Conservation (phyloP, 2,888 invertebrate species). For the Scaptomyza cyrtandrae region DNA sequence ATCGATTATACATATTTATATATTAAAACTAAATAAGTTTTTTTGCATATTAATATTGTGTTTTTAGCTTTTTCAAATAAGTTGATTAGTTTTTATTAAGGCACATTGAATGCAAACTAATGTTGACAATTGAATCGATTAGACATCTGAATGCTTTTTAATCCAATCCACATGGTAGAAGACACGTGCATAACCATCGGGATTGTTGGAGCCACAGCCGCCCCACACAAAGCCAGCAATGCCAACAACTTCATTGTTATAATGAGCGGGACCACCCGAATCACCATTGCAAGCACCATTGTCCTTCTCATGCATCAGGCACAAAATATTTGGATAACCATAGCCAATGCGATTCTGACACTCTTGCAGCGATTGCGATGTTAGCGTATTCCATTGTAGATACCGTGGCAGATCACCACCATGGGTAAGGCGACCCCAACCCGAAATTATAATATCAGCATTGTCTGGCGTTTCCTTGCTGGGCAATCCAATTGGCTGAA, state of each 20-base stretch:
- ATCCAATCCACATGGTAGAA: conserved; percentile 75
- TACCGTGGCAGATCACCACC: conserved; percentile 67
- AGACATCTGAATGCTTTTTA: conserved; percentile 38
- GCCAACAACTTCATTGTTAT: conserved; percentile 74
- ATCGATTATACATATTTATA: background rate
- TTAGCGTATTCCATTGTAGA: conserved; percentile 74
- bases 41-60: background rate
- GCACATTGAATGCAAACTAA: too few relatives aligned
- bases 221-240: conserved; percentile 70
- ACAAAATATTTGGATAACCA: conserved; percentile 64
- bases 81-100: too few relatives aligned
- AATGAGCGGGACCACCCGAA: conserved; percentile 79
- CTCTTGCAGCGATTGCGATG: conserved; percentile 27
- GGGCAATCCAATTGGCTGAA: conserved; percentile 76
- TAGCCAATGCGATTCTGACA: conserved; percentile 52
- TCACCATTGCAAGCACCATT: conserved; percentile 81
- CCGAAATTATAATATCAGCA: conserved; percentile 69
- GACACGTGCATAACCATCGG: conserved; percentile 82
- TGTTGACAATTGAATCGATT: too few relatives aligned
- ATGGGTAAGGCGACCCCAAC: conserved; percentile 72
- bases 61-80: too few relatives aligned
- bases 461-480: conserved; percentile 56
- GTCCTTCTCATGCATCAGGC: conserved; percentile 65
- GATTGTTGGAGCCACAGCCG: conserved; percentile 68
- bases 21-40: background rate